Evolutionary conservation across 1,140 invertebrate genomes (phyloP), one percentile per base, ranked within the genome.

Genomic region (Eueides isabella): DNA sequence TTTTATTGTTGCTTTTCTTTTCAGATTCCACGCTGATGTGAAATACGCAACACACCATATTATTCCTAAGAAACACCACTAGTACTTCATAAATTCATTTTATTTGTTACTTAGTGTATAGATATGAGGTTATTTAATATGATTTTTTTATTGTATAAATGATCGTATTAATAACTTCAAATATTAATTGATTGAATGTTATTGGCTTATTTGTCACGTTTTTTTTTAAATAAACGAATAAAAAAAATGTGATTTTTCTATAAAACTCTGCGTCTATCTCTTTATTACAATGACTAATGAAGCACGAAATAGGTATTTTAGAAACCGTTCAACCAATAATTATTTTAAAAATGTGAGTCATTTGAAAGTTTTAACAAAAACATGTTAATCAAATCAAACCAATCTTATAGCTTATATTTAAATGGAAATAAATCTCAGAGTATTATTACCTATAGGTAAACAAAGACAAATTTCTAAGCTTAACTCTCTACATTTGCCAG

Each of bases 11-110:
- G 11, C 23, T 26, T 65, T 67, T 66, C 76, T 31, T 74, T 76
- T 71, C 77, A 77, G 86, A 64, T 88, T 88, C 71, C 84, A 82
- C 41, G 85, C 86, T 28, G 72, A 80, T 55, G 82, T 88, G n/a
- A 84, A 85, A 75, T 80, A 81, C 74, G 71, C 68, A 67, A 84
- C 80, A 30, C 79, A 84, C 63, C 86, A 88, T 64, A 72, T 80
- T 30, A 77, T 84, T 28, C 83, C 82, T 35, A 70, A 83, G 29
- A 70, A 82, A 65, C 74, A 80, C 69, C 74, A 83, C 63, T 41
- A 82, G 65, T 66, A 65, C 63, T 65, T 55, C 2, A 55, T 55
- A 55, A 55, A 55, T 55, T 9, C 0, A 55, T 26, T 55, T 55
- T 55, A 55, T 55, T 55, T 55, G 44, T 55, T 55, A 55, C 44